Conservation (phyloP, 2,888 invertebrate genomes). For the Bugula neritina region DNA sequence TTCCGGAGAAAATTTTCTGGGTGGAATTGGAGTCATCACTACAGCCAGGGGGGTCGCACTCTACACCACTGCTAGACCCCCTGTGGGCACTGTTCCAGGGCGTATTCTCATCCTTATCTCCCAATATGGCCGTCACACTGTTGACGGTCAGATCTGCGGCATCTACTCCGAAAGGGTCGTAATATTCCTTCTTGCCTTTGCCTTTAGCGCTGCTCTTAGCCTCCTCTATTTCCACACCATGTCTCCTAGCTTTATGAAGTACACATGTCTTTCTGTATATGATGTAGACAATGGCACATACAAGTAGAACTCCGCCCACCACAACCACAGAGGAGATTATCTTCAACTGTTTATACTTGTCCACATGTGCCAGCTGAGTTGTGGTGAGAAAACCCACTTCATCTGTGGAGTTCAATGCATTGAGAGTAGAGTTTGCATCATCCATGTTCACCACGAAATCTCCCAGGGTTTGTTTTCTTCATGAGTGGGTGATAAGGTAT, state of each 20-base stretch:
- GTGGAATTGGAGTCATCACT: background rate
- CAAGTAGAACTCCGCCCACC: background rate
- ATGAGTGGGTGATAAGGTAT: too few relatives aligned
- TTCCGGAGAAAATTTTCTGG: background rate
- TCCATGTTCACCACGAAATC: too few relatives aligned
- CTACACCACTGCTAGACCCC: constrained; percentile 16
- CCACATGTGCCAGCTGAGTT: too few relatives aligned
- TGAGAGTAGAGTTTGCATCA: too few relatives aligned
- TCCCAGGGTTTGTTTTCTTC: too few relatives aligned
- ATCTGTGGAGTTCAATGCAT: too few relatives aligned
- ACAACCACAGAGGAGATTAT: constrained; percentile 15
- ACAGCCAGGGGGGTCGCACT: background rate
- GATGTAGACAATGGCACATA: background rate
- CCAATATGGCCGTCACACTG: constrained; percentile 19
- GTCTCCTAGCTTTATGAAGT: background rate
- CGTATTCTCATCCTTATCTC: background rate
- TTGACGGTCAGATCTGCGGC: constrained; percentile 1
- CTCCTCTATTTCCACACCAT: constrained; percentile 1
- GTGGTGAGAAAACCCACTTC: too few relatives aligned
- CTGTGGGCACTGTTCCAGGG: background rate
- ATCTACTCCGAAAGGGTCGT: constrained; percentile 4
- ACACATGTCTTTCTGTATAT: background rate
- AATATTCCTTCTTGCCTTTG: constrained; percentile 3
- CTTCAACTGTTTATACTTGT: constrained; percentile 13
- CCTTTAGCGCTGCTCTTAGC: background rate